Evolutionary conservation across 2,797 vertebrate species (phyloP), one percentile per base, ranked within the genome.

Genomic region (Eospalax fontanierii): DNA sequence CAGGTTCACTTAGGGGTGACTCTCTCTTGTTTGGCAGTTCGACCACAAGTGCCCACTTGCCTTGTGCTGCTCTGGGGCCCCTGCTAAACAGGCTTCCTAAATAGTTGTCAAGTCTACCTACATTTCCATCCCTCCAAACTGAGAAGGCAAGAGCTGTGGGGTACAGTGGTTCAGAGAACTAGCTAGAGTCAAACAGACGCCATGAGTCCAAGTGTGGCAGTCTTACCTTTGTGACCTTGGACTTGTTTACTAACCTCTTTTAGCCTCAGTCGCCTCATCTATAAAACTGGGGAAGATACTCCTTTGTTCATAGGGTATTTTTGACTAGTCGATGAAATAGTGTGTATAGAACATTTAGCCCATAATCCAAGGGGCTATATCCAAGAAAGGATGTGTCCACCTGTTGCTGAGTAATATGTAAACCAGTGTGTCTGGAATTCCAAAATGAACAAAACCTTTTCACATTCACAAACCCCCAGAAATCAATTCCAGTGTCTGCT

Each of bases 401-500:
- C 26, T 57, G 7, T n/a, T 78, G 71, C 71, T 87, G 40, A 94
- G 14, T 46, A 87, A 5, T 90, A 75, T 46, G 9, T 92, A 95
- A 90, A 94, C 33, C 74, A 70, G 11, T 82, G n/a, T 82, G 4
- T 38, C 26, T 90, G 19, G 2, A 21, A 86, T 87, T 87, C 74
- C 68, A 88, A 87, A 86, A 10, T 7, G n/a, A 85, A 81, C 40
- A 7, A 93, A 63, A 93, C 4, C 50, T 89, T 93, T 84, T 78
- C 35, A 94, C 65, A 70, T 85, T 74, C 59, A 1, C 73, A 68
- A 82, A 81, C 85, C 38, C 91, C 14, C 43, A 89, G 57, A 95
- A 94, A 87, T 87, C 81, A 92, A 83, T 84, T 74, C 33, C 18
- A 93, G 74, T 9, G 38, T 57, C 26, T 80, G 7, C 75, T 96